Evolutionary conservation across 2,113 vertebrate species (phyloP), one percentile per base, ranked within the genome.

Genomic region (Peromyscus leucopus): DNA sequence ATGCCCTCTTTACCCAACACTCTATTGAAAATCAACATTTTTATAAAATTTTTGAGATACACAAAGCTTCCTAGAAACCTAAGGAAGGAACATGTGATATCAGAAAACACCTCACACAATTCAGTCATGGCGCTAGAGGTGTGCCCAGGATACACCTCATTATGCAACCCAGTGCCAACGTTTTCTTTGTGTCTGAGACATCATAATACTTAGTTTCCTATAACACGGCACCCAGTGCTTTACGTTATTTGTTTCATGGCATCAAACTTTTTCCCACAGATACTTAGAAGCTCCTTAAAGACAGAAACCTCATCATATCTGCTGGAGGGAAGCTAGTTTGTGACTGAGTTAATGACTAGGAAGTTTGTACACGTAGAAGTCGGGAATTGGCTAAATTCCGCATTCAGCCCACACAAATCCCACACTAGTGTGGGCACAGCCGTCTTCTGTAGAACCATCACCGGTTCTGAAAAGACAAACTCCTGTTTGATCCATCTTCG

Each of bases 11-110:
- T 76, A 89, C 7, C 17, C 36, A 85, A 88, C 1, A 51, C 36
- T 19, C 24, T 1, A 48, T 8, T 76, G 19, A 90, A 90, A 91
- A 91, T 93, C 10, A 91, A 39, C 21, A 79, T 67, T 91, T 94
- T 96, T 80, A 5, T 75, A 90, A 91, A 84, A 59, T 11, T 80
- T 74, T 94, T 28, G 89, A 36, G 93, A 71, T 55, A 65, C 13
- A 71, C 6, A 11, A 63, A 13, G 1, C 28, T 87, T 87, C 84
- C 15, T 69, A 46, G 42, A 39, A 65, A 61, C 24, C 28, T 13
- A 55, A 24, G 19, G 80, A 55, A 28, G 6, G 80, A 82, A 28
- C 59, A 71, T 48, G 28, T 21, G 19, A n/a, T 24, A n/a, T 6
- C 48, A 74, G 88, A 91, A 95, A 95, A 84, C 9, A 61, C 12